Conservation (phyloP, 2,113 vertebrate genomes). For the pig (Sus scrofa) region T2T-Sscrofa CM000812.6:285115501-285116000, state of each 20-base stretch:
- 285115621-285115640: not conserved
- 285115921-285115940: not conserved
- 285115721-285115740: not conserved
- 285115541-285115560: fast-evolving
- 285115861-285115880: not conserved
- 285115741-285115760: not conserved
- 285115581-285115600: not conserved
- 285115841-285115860: not conserved
- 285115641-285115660: constrained; percentile 44
- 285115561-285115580: not conserved
- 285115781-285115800: not conserved
- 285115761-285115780: not conserved
- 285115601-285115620: not conserved
- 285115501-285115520: not conserved
- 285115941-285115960: not conserved
- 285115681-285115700: not conserved
- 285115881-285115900: not conserved
- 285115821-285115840: not conserved
- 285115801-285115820: not conserved
- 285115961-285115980: not conserved
- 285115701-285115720: not conserved
- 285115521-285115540: not conserved
- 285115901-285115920: not conserved
- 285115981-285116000: not conserved
- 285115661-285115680: not conserved